Evolutionary conservation across 1,140 invertebrate genomes (phyloP).

Genomic region (Heliothis subflexa): DNA sequence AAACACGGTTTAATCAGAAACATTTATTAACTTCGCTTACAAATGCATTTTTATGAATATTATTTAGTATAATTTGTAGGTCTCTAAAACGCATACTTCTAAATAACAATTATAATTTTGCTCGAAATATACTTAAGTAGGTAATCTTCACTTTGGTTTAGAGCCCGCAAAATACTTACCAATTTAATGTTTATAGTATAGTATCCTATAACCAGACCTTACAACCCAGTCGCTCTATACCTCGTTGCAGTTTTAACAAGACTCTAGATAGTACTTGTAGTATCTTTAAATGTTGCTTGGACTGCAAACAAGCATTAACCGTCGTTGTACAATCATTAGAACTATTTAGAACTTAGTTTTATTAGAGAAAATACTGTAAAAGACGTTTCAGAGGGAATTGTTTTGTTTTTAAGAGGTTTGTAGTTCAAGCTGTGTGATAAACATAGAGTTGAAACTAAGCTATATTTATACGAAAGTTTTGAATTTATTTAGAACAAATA

Average conservation of each 20-base stretch:
- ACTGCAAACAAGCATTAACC: neutral
- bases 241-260: neutral
- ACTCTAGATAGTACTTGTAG: neutral
- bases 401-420: constrained; percentile 2
- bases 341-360: constrained; percentile 9
- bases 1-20: too few relatives aligned
- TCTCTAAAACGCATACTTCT: too few relatives aligned
- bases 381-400: neutral
- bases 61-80: neutral
- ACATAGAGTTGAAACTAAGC: too few relatives aligned
- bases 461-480: too few relatives aligned
- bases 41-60: neutral
- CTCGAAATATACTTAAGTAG: too few relatives aligned
- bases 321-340: constrained; percentile 18
- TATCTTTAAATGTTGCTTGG: neutral
- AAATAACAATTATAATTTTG: too few relatives aligned
- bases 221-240: too few relatives aligned
- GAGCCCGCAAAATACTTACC: too few relatives aligned
- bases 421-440: neutral
- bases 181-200: too few relatives aligned
- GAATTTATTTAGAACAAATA: neutral
- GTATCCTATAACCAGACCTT: too few relatives aligned
- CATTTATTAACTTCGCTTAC: neutral
- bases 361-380: neutral
- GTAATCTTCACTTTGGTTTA: too few relatives aligned